Conservation (phyloP, 2,113 vertebrate species). For the Cryptomyrus ogoouensis region DNA sequence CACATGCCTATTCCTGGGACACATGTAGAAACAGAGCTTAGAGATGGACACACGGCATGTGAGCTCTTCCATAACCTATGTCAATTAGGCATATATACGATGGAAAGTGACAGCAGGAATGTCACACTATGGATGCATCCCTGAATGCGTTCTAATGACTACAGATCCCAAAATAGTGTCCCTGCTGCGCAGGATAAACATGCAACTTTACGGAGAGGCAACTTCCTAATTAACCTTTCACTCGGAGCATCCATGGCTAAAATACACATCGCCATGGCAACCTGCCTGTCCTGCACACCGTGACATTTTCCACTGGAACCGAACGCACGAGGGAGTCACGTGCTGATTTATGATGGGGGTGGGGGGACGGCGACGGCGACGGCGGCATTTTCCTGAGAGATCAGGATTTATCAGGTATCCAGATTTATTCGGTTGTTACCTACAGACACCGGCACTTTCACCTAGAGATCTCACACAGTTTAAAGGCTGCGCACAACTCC, state of each 20-base stretch:
- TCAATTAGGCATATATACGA: background rate
- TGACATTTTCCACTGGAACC: conserved; percentile 70
- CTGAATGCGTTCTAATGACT: background rate
- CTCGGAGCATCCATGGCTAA: conserved; percentile 40
- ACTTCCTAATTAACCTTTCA: conserved; percentile 62
- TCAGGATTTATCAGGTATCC: background rate
- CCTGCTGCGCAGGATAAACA: background rate
- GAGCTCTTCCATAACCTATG: background rate
- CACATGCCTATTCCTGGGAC: background rate
- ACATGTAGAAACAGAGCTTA: background rate
- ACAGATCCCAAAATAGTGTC: background rate
- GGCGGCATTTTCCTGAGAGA: background rate
- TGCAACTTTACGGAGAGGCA: background rate
- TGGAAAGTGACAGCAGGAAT: background rate
- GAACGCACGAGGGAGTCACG: conserved; percentile 58
- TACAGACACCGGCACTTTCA: background rate
- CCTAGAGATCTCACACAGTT: background rate
- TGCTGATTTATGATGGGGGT: conserved; percentile 51
- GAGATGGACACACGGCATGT: background rate
- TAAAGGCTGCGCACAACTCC: background rate
- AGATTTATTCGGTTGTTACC: background rate
- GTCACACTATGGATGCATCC: background rate
- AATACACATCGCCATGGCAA: conserved; percentile 51
- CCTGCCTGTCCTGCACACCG: conserved; percentile 49
- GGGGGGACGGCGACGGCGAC: background rate